Base-by-base conservation (phyloP, 2,113 vertebrate genomes). In the Limnothrissa miodon region DNA sequence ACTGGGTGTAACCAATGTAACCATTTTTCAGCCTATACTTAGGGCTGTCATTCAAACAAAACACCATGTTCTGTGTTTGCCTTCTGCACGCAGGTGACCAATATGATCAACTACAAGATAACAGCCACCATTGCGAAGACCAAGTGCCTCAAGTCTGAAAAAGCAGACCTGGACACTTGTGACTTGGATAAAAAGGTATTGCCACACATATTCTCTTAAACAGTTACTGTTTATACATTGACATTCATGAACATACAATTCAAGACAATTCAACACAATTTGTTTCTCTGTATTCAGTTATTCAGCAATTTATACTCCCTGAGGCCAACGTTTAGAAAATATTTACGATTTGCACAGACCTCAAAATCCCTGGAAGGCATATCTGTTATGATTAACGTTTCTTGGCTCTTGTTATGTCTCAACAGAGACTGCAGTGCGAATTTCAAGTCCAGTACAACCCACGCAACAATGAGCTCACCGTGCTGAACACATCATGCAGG, bases 361-460 rank as follows among this genome's bases (percentile, higher is more conserved):
- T 36, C 13, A 13, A 21, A 39, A 11, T 74, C 3, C 1, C 5
- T 11, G 11, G 39, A 21, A 36, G 45, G 21, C 10, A 13, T 70
- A 78, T 25, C 33, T 78, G 39, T 46, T 17, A 25, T 45, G 19
- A 51, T 17, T 44, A 53, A 39, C 46, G 4, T 83, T 2, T 29
- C 42, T 0, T 33, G 5, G 29, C 0, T 84, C 4, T 84, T 5
- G 46, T 45, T 84, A 33, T 7, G 4, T 80, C 59, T 82, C 85
- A 11, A 11, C 85, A 95, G 94, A 70, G 83, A 1, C 25, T 93
- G 70, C 86, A 56, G 2, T 95, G 94, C 45, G 15, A 25, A 10
- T 93, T 93, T 78, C 36, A 66, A 0, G 90, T 94, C 81, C 6
- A 39, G 5, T 85, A 86, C n/a, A 3, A 94, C 83, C 86, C 59